Conservation (phyloP, 2,888 invertebrate genomes). For the Troglohyphantes excavatus region DNA sequence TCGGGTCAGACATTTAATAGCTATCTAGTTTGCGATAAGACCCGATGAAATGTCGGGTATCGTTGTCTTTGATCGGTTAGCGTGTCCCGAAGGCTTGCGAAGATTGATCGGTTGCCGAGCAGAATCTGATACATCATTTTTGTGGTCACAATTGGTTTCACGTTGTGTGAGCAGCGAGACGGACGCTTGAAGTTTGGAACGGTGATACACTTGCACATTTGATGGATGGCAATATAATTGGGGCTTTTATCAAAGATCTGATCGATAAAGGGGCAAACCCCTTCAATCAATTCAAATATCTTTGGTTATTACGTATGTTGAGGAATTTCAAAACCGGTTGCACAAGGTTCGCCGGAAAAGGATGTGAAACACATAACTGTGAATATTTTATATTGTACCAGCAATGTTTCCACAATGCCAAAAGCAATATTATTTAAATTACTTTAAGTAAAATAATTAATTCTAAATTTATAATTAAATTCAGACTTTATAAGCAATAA, state of each 20-base stretch:
- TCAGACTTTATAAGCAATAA: no score
- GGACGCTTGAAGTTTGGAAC: not conserved
- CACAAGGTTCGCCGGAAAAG: no score
- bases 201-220: not conserved
- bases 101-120: conserved; percentile 39
- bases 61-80: conserved; percentile 44
- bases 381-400: no score
- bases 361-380: no score
- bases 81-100: conserved; percentile 13
- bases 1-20: conserved; percentile 55
- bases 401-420: no score
- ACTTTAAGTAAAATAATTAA: no score
- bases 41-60: conserved; percentile 46
- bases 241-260: not conserved
- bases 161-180: conserved; percentile 1
- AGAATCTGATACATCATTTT: conserved; percentile 52
- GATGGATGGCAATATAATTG: not conserved
- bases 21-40: conserved; percentile 33
- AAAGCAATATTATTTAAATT: no score
- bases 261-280: not conserved
- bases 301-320: no score
- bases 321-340: no score
- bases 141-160: conserved; percentile 25
- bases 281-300: no score
- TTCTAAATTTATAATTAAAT: no score